Percentiles rank a stretch among this genome's conserved stretches.
These are phyloP conservation scores for Meles meles DNA, from an alignment of 2,113 vertebrate species.

Conservation along the genomic window DNA sequence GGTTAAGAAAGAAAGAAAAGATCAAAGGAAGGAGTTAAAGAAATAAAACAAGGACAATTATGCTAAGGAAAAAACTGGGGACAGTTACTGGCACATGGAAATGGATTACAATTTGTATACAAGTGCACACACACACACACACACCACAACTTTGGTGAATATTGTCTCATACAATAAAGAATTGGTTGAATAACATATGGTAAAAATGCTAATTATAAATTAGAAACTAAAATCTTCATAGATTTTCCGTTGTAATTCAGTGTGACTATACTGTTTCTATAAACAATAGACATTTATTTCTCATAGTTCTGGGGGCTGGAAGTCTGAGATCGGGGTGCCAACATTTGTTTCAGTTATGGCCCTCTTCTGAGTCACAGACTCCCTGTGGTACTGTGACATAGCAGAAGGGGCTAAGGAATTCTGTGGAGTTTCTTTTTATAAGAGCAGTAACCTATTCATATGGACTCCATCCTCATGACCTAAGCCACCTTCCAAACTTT, in stretches of 20 bases:
- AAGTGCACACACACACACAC: accelerated
- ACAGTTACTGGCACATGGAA: background rate
- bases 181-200: no score
- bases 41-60: background rate
- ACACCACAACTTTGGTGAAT: background rate
- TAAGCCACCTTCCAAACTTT: background rate
- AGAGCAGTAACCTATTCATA: background rate
- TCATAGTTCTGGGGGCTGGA: background rate
- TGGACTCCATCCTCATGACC: background rate
- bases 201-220: no score
- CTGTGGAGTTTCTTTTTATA: background rate
- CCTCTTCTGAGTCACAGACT: background rate
- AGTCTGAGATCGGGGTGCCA: background rate
- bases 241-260: no score
- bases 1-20: background rate
- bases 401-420: background rate
- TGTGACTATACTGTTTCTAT: background rate
- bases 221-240: no score
- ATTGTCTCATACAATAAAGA: no score
- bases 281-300: background rate
- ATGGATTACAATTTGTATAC: background rate
- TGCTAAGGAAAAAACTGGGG: background rate
- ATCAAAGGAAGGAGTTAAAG: background rate
- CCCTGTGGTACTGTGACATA: background rate
- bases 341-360: background rate